A percentile compares a stretch with the other conserved stretches of the same genome.
These are phyloP conservation scores for Saiga tatarica DNA, from an alignment of 2,113 vertebrate species.

Conservation along the genomic window DNA sequence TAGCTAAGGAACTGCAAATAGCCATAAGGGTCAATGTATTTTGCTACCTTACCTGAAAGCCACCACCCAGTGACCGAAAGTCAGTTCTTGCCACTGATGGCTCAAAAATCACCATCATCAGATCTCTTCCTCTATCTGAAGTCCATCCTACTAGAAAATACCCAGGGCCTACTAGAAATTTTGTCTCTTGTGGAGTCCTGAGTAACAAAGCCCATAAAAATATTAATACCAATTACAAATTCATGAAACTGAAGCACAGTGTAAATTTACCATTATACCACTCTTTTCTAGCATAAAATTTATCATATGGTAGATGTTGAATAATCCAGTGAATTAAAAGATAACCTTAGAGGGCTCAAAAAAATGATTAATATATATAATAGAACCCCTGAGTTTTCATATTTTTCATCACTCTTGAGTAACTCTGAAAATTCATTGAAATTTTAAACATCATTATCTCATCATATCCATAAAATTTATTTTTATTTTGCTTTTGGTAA, in stretches of 20 bases:
- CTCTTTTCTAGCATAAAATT: background rate
- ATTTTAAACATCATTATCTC: background rate
- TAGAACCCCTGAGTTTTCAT: background rate
- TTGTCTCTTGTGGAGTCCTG: background rate
- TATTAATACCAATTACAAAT: background rate
- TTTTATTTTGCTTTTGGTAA: background rate
- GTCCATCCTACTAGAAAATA: background rate
- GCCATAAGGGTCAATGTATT: background rate
- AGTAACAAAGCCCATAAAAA: background rate
- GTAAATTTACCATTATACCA: background rate
- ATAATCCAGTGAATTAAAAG: background rate
- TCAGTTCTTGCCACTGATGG: background rate
- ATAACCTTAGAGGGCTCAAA: background rate
- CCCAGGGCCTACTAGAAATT: background rate
- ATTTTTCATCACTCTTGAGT: background rate
- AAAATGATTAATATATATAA: background rate
- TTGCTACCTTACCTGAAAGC: background rate
- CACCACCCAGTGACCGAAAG: background rate
- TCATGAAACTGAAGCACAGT: background rate
- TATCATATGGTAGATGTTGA: background rate
- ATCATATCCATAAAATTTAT: background rate
- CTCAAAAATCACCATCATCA: background rate
- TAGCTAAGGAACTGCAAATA: background rate
- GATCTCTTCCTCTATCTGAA: background rate
- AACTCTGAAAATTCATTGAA: background rate